phyloP scores from a whole-genome alignment of 2,797 vertebrate species.

The Labeo calbasu region DNA sequence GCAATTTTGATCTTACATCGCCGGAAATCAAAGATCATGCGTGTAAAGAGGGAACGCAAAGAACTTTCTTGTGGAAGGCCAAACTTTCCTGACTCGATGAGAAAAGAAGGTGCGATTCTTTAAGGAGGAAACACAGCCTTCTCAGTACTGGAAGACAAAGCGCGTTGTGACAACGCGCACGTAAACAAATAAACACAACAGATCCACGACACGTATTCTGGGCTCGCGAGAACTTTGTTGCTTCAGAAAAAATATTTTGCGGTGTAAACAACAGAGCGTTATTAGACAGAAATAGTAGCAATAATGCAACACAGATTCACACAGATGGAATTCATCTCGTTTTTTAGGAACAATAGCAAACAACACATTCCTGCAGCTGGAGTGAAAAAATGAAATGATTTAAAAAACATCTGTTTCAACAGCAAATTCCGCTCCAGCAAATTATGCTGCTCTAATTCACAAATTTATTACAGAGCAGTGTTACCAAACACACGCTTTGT shows the following conservation, averaged over 20 bases:
- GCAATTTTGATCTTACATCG: conserved; percentile 83
- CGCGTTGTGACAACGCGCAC: conserved; percentile 60
- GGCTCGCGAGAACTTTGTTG: conserved; percentile 68
- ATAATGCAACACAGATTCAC: conserved; percentile 56
- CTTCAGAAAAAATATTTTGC: conserved; percentile 52
- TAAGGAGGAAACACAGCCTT: conserved; percentile 37
- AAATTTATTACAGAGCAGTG: conserved; percentile 52
- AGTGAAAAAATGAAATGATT: conserved; percentile 45
- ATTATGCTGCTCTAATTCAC: conserved; percentile 59
- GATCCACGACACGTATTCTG: conserved; percentile 70
- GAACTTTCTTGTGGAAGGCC: conserved; percentile 76
- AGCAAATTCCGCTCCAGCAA: conserved; percentile 43
- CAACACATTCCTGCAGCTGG: conserved; percentile 41
- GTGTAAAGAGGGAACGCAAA: conserved; percentile 76
- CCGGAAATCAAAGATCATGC: conserved; percentile 81
- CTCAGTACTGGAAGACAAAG: conserved; percentile 66
- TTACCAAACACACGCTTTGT: conserved; percentile 40
- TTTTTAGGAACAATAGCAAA: conserved; percentile 59
- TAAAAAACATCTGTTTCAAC: conserved; percentile 56
- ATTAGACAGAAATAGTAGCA: conserved; percentile 65
- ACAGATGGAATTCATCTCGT: conserved; percentile 56
- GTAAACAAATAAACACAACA: conserved; percentile 75
- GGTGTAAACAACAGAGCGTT: conserved; percentile 61
- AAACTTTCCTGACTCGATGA: conserved; percentile 75
- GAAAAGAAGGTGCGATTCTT: conserved; percentile 56